These are phyloP conservation scores for Trichopoda pennipes DNA, from an alignment of 2,888 invertebrate genomes.

Conservation along the genomic window DNA sequence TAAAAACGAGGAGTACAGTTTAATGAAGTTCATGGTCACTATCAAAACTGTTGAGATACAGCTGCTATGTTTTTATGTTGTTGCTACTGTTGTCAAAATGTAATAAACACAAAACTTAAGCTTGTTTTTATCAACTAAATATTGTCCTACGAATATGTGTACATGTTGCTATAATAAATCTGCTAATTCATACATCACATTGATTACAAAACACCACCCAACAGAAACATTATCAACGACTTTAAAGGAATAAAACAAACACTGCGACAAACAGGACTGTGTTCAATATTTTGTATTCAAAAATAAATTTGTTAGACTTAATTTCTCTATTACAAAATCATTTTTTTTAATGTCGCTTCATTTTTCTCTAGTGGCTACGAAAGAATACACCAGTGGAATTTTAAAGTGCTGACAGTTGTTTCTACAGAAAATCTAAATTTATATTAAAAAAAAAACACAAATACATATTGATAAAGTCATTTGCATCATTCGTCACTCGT, in stretches of 20 bases:
- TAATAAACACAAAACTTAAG: conserved; percentile 4
- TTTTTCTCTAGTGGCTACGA: background rate
- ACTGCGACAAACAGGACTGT: background rate
- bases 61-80: too few relatives aligned
- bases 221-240: conserved; percentile 11
- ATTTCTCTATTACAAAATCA: background rate
- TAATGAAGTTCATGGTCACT: background rate
- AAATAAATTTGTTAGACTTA: conserved; percentile 42
- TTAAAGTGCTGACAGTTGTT: conserved; percentile 57
- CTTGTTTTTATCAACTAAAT: too few relatives aligned
- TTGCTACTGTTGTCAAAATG: conserved; percentile 6
- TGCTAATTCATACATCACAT: conserved; percentile 53
- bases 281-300: conserved; percentile 17
- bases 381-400: conserved; percentile 26
- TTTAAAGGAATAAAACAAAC: background rate
- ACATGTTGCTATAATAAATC: conserved; percentile 35
- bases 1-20: background rate
- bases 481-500: conserved; percentile 1
- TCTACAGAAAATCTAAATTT: conserved; percentile 6
- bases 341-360: background rate
- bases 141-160: too few relatives aligned
- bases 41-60: background rate
- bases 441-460: conserved; percentile 6
- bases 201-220: conserved; percentile 49
- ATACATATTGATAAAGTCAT: conserved; percentile 13